Evolutionary conservation across 2,113 vertebrate genomes (phyloP).

Genomic region (Gopherus flavomarginatus): DNA sequence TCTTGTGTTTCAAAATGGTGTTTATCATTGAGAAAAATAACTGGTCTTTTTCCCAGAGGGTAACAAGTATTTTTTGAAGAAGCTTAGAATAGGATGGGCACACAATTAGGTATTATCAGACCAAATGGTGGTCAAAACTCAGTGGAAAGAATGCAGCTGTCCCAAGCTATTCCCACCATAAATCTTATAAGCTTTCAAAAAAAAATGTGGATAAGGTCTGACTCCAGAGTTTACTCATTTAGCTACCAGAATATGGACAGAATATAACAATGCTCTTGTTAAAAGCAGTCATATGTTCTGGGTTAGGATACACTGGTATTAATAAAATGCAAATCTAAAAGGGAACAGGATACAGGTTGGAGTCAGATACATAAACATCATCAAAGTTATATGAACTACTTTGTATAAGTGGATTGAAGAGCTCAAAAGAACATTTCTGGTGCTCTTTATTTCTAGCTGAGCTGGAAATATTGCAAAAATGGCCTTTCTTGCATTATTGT

Average conservation of each 20-base stretch:
- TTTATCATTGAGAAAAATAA: conserved; percentile 53
- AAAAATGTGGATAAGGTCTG: conserved; percentile 20
- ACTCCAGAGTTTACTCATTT: conserved; percentile 19
- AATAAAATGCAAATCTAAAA: neutral
- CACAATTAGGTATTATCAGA: conserved; percentile 58
- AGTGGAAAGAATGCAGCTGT: conserved; percentile 70
- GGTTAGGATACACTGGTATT: conserved; percentile 3
- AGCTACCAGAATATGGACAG: conserved; percentile 23
- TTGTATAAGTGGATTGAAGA: neutral
- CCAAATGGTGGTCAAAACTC: conserved; percentile 50
- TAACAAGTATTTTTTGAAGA: conserved; percentile 53
- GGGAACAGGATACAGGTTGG: neutral
- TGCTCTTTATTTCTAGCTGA: conserved; percentile 35
- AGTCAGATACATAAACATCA: neutral
- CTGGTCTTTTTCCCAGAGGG: conserved; percentile 39
- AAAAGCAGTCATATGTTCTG: conserved; percentile 33
- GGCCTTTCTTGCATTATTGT: neutral
- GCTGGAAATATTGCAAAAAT: neutral
- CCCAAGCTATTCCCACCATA: conserved; percentile 65
- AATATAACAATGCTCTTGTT: conserved; percentile 12
- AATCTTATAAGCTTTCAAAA: conserved; percentile 61
- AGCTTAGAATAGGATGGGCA: conserved; percentile 53
- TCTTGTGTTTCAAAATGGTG: conserved; percentile 44
- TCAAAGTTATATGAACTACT: neutral
- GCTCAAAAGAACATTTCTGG: conserved; percentile 20